Percentiles rank a stretch among this genome's conserved stretches.
These are phyloP conservation scores for Bombus balteatus DNA, from an alignment of 1,140 invertebrate species.

Conservation along the genomic window DNA sequence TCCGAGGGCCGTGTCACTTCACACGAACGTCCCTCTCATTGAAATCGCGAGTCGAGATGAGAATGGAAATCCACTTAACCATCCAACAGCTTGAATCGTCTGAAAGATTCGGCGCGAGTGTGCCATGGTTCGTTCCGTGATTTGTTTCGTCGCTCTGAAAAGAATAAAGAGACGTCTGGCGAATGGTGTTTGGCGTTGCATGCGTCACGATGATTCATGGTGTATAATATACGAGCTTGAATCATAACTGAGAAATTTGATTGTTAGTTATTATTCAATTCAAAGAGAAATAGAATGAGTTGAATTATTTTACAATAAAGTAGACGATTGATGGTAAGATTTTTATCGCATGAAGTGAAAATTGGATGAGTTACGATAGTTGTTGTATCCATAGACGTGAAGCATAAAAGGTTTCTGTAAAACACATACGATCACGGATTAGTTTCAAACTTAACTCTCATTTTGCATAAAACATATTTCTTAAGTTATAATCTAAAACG, in stretches of 20 bases:
- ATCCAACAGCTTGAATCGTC: conserved; percentile 16
- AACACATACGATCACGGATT: too few species aligned
- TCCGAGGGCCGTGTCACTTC: not conserved
- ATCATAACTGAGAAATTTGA: not conserved
- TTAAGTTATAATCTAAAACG: too few species aligned
- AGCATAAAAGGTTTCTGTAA: too few species aligned
- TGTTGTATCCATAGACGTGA: too few species aligned
- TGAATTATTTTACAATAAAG: too few species aligned
- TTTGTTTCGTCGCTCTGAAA: not conserved
- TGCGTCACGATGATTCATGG: not conserved
- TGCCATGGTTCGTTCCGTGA: not conserved
- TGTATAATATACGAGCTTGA: not conserved
- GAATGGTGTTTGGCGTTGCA: not conserved
- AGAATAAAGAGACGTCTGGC: not conserved
- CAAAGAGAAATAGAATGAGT: too few species aligned
- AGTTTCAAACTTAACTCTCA: too few species aligned
- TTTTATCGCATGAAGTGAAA: too few species aligned
- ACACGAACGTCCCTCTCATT: conserved; percentile 45
- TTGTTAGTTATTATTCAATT: too few species aligned
- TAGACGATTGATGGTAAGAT: too few species aligned
- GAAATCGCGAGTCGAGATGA: conserved; percentile 55
- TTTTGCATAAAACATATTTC: too few species aligned
- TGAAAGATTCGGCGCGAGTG: not conserved
- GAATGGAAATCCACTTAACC: conserved; percentile 61
- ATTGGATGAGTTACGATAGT: too few species aligned